These are phyloP conservation scores for Baccha elongata DNA, from an alignment of 2,888 invertebrate genomes.

Conservation along the genomic window DNA sequence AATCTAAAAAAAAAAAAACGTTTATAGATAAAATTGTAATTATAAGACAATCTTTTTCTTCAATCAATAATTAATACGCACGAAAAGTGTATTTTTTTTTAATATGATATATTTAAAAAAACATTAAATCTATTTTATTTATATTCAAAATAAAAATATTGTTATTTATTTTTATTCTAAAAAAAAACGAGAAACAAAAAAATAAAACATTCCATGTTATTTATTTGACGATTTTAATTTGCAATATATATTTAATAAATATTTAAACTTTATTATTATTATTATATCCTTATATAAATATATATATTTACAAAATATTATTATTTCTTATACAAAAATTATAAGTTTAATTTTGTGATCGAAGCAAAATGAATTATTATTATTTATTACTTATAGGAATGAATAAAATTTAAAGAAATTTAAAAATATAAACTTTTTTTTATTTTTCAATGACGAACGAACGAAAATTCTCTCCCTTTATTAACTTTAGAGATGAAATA, in stretches of 20 bases:
- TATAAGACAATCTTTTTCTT: constrained; percentile 64
- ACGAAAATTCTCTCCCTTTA: constrained; percentile 2
- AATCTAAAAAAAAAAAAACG: constrained; percentile 24
- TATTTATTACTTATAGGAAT: constrained; percentile 70
- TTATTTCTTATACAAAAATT: constrained; percentile 65
- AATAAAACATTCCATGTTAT: constrained; percentile 69
- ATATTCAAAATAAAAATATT: constrained; percentile 67
- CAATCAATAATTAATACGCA: constrained; percentile 41
- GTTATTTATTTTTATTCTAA: constrained; percentile 73
- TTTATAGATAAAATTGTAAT: constrained; percentile 54
- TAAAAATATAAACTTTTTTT: constrained; percentile 5
- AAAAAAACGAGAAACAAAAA: constrained; percentile 26
- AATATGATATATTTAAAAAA: constrained; percentile 57
- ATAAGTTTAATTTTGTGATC: constrained; percentile 48
- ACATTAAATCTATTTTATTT: constrained; percentile 59
- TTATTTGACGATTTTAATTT: constrained; percentile 68
- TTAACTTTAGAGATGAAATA: not conserved
- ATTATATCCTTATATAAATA: constrained; percentile 20
- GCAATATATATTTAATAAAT: constrained; percentile 64
- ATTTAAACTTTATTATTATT: constrained; percentile 20
- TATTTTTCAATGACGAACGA: too few relatives aligned
- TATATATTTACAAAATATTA: constrained; percentile 65
- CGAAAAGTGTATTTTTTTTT: constrained; percentile 37
- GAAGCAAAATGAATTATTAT: constrained; percentile 62
- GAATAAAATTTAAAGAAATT: constrained; percentile 59